Evolutionary conservation across 2,888 invertebrate genomes (phyloP).

Genomic region (Lochmaea crataegi): DNA sequence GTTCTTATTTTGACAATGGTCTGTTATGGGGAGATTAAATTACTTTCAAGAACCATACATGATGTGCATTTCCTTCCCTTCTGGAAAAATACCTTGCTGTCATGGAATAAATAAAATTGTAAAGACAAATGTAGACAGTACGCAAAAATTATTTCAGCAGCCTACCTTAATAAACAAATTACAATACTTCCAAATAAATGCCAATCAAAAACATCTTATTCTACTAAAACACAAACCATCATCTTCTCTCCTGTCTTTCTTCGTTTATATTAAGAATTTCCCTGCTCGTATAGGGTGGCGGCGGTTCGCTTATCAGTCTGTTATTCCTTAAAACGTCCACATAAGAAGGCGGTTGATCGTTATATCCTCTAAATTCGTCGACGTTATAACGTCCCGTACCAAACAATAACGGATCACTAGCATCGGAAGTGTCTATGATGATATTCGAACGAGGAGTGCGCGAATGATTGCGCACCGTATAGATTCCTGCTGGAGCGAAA

Average conservation of each 20-base stretch:
- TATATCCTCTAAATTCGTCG: conserved; percentile 40
- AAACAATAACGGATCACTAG: conserved; percentile 56
- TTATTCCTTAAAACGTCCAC: conserved; percentile 56
- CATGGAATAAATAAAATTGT: not conserved
- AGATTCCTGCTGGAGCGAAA: conserved; percentile 50
- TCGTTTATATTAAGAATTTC: conserved; percentile 53
- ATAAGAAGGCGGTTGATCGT: conserved; percentile 61
- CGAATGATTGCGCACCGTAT: conserved; percentile 48
- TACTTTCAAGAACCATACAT: no score
- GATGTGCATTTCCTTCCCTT: no score
- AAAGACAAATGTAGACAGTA: not conserved
- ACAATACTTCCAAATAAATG: not conserved
- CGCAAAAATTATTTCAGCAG: not conserved
- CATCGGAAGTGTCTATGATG: conserved; percentile 53
- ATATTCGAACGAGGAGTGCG: conserved; percentile 49
- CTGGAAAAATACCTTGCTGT: not conserved
- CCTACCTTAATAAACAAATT: not conserved
- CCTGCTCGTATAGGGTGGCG: conserved; percentile 65
- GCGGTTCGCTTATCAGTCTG: conserved; percentile 60
- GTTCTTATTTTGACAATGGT: no score
- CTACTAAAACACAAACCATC: conserved; percentile 14
- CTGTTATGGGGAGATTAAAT: no score
- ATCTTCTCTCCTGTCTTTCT: conserved; percentile 42
- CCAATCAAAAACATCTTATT: not conserved
- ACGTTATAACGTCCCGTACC: conserved; percentile 46